A percentile compares a stretch with the other conserved stretches of the same genome.
These are phyloP conservation scores for Merops nubicus DNA, from an alignment of 2,113 vertebrate genomes.

Conservation along the genomic window DNA sequence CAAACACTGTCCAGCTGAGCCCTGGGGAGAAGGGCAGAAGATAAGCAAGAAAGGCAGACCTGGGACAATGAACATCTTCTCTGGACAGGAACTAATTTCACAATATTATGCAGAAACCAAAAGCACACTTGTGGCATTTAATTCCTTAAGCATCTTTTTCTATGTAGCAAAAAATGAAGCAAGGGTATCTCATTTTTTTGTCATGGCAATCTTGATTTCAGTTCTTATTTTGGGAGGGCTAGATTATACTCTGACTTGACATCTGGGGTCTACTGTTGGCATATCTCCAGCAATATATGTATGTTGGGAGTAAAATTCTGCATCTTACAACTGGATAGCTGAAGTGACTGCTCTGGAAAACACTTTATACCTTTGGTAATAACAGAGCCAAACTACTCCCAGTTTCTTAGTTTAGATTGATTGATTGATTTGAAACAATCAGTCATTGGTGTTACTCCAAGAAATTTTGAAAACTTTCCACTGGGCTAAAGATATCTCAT, in stretches of 20 bases:
- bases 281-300: background rate
- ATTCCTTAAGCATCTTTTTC: background rate
- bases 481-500: background rate
- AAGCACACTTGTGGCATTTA: background rate
- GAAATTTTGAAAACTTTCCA: background rate
- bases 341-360: background rate
- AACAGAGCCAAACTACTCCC: background rate
- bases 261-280: background rate
- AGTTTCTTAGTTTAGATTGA: background rate
- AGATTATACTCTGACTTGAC: background rate
- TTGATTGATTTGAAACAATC: background rate
- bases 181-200: background rate
- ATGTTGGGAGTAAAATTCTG: background rate
- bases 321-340: background rate
- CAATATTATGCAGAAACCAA: background rate
- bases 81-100: background rate
- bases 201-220: background rate
- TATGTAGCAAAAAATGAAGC: background rate
- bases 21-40: background rate
- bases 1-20: background rate
- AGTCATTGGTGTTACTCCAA: background rate
- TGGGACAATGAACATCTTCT: accelerated
- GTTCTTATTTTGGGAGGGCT: background rate
- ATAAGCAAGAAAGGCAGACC: background rate
- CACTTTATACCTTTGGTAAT: background rate